A percentile compares a stretch with the other conserved stretches of the same genome.
Evolutionary conservation across 2,113 vertebrate genomes (phyloP).

Genomic region (Planiliza haematocheilus): DNA sequence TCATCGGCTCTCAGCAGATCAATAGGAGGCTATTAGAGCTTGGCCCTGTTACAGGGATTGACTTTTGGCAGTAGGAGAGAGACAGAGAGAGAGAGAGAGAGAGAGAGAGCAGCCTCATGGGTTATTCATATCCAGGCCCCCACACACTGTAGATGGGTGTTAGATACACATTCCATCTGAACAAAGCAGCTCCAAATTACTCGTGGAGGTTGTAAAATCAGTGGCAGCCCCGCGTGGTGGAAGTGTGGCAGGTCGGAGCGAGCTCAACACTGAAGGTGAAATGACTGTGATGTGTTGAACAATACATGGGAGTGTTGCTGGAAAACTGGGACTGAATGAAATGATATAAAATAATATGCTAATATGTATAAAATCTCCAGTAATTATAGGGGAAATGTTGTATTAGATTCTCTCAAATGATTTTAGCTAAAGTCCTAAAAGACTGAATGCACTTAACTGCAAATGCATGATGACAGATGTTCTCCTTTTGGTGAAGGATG

Average conservation of each 20-base stretch:
- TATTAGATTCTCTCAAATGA: too few species aligned
- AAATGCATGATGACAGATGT: too few species aligned
- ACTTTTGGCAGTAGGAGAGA: conserved; percentile 55
- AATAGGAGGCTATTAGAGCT: conserved; percentile 80
- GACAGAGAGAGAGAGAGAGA: conserved; percentile 28
- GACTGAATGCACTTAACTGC: too few species aligned
- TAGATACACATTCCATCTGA: conserved; percentile 62
- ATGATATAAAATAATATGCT: neutral
- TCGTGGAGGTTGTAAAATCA: conserved; percentile 40
- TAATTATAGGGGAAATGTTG: too few species aligned
- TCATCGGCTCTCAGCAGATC: conserved; percentile 76
- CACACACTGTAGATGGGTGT: conserved; percentile 44
- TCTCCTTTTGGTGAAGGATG: too few species aligned
- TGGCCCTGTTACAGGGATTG: conserved; percentile 76
- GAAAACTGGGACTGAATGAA: neutral
- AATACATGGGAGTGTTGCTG: neutral
- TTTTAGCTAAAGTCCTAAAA: too few species aligned
- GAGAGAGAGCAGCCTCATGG: conserved; percentile 62
- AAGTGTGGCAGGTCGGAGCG: neutral
- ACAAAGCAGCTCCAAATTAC: conserved; percentile 48
- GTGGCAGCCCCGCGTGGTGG: neutral
- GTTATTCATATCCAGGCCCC: conserved; percentile 72
- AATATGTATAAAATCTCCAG: too few species aligned
- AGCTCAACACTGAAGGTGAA: conserved; percentile 11
- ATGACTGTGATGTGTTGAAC: neutral